Percentiles rank a stretch among this genome's conserved stretches.
Conservation (phyloP, 2,888 invertebrate genomes). For the Ochropacha duplaris region DNA sequence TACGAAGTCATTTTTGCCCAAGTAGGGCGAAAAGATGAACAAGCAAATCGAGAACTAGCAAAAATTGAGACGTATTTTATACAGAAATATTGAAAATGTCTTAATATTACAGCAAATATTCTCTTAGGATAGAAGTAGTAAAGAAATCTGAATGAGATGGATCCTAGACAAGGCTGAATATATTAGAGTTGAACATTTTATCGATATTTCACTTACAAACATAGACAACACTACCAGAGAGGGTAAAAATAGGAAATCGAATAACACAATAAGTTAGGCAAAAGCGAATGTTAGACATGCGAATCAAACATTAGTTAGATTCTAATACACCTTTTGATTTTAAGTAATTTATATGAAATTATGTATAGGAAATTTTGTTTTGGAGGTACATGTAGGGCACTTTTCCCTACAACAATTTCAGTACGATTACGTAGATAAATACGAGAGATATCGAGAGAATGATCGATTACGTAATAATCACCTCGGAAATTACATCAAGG, state of each 20-base stretch:
- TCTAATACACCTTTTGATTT: slow-evolving; percentile 79
- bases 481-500: slow-evolving; percentile 23
- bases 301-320: slow-evolving; percentile 71
- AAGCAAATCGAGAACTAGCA: no score
- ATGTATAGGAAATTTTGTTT: slow-evolving; percentile 58
- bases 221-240: slow-evolving; percentile 1
- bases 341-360: slow-evolving; percentile 79
- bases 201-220: background rate
- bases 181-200: no score
- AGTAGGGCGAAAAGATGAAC: no score
- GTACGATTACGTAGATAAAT: slow-evolving; percentile 71
- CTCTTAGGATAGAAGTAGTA: no score
- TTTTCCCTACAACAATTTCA: slow-evolving; percentile 66
- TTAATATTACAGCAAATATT: no score
- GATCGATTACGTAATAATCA: slow-evolving; percentile 67
- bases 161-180: no score
- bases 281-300: slow-evolving; percentile 68
- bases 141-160: no score
- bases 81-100: no score
- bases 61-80: no score
- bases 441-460: slow-evolving; percentile 59
- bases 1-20: no score
- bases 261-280: slow-evolving; percentile 71
- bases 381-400: slow-evolving; percentile 45
- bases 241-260: slow-evolving; percentile 59